Evolutionary conservation across 2,888 invertebrate species (phyloP).

Genomic region (Macropis europaea): DNA sequence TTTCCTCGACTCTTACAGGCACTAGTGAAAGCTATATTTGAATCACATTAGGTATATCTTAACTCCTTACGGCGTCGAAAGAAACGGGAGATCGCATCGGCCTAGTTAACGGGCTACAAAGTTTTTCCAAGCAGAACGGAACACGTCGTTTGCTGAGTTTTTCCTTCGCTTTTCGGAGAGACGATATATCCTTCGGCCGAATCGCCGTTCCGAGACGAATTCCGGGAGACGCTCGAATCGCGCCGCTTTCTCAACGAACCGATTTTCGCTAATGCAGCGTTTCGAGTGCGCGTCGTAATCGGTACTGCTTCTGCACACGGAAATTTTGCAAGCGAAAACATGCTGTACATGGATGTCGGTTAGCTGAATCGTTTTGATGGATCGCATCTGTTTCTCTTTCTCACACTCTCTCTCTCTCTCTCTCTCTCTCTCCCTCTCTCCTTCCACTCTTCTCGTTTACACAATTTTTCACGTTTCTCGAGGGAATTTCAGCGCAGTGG

Average conservation of each 20-base stretch:
- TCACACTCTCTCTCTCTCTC: not conserved
- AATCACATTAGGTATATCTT: conserved; percentile 27
- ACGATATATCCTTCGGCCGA: not conserved
- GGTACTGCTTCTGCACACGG: not conserved
- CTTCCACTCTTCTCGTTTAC: not conserved
- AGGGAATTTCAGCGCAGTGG: not conserved
- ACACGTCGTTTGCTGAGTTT: no score
- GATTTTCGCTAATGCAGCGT: not conserved
- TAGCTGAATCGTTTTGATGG: not conserved
- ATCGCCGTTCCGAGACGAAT: not conserved
- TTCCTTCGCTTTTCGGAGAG: not conserved
- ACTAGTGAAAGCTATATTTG: conserved; percentile 44
- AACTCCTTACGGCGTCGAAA: not conserved
- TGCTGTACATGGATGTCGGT: conserved; percentile 5
- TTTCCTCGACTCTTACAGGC: conserved; percentile 34
- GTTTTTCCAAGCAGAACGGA: conserved; percentile 6
- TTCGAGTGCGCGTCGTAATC: not conserved
- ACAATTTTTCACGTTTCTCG: no score
- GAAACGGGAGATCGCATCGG: conserved; percentile 14
- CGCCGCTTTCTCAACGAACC: not conserved
- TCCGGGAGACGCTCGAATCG: not conserved
- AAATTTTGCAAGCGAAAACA: not conserved
- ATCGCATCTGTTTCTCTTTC: not conserved
- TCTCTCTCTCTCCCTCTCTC: not conserved
- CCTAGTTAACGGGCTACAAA: not conserved